Evolutionary conservation across 2,113 vertebrate genomes (phyloP).

Genomic region (Protobothrops flavoviridis): DNA sequence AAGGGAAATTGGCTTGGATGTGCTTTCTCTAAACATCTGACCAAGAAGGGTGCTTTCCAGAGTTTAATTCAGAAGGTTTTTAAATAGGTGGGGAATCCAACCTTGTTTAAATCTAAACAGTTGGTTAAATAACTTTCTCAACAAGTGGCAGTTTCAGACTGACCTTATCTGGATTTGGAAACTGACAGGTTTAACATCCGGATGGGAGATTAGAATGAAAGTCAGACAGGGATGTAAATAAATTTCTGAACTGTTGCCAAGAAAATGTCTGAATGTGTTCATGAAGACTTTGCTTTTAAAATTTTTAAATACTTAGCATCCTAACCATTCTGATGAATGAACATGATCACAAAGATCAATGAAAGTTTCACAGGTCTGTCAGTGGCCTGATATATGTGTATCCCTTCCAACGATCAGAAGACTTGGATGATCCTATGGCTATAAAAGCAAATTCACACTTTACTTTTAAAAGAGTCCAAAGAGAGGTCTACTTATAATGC

Average conservation of each 20-base stretch:
- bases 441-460: background rate
- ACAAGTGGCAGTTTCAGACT: background rate
- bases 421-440: background rate
- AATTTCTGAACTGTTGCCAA: background rate
- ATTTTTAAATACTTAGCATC: background rate
- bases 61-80: constrained; percentile 10
- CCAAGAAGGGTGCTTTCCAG: background rate
- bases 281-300: background rate
- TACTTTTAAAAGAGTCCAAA: background rate
- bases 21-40: background rate
- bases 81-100: background rate
- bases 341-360: background rate
- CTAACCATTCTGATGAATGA: constrained; percentile 1
- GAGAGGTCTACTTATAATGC: background rate
- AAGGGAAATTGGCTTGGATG: background rate
- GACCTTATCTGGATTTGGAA: background rate
- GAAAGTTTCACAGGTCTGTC: background rate
- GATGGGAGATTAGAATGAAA: background rate
- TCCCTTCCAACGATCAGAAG: background rate
- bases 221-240: background rate
- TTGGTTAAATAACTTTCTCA: background rate
- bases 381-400: background rate
- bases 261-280: background rate
- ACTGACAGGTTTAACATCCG: background rate
- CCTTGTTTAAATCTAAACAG: constrained; percentile 5